Evolutionary conservation across 2,888 invertebrate genomes (phyloP).

Genomic region (Cosmorhoe ocellata): DNA sequence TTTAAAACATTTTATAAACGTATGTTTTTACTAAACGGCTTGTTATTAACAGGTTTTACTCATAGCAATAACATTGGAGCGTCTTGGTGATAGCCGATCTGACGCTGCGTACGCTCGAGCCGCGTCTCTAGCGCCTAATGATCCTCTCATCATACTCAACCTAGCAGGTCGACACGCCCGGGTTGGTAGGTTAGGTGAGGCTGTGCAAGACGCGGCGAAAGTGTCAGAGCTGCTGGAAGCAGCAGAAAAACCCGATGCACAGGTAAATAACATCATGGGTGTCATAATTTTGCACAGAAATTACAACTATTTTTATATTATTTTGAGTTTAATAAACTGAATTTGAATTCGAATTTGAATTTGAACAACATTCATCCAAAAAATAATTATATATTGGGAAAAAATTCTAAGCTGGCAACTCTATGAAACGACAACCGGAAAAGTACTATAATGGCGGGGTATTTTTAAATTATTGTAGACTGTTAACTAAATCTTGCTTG

Average conservation of each 20-base stretch:
- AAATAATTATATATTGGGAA: too few species aligned
- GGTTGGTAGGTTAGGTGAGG: conserved; percentile 50
- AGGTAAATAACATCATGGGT: conserved; percentile 41
- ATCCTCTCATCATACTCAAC: conserved; percentile 64
- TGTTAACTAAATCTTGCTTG: not conserved
- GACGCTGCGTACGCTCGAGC: conserved; percentile 68
- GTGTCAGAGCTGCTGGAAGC: conserved; percentile 49
- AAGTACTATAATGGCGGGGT: conserved; percentile 2
- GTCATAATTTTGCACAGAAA: too few species aligned
- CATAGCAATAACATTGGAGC: conserved; percentile 68
- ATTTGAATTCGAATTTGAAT: too few species aligned
- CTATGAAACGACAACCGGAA: not conserved
- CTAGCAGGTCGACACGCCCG: conserved; percentile 64
- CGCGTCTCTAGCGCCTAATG: conserved; percentile 51
- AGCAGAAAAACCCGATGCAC: conserved; percentile 54
- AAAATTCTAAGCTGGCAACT: conserved; percentile 1
- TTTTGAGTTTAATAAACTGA: too few species aligned
- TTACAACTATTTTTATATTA: too few species aligned
- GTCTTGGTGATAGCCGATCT: conserved; percentile 62
- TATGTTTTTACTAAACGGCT: not conserved
- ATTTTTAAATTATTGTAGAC: not conserved
- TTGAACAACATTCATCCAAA: too few species aligned
- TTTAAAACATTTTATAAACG: too few species aligned
- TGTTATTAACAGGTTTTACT: conserved; percentile 55
- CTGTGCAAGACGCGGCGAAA: conserved; percentile 50